Evolutionary conservation across 2,888 invertebrate species (phyloP), one percentile per base, ranked within the genome.

Genomic region (Orthosia gothica): DNA sequence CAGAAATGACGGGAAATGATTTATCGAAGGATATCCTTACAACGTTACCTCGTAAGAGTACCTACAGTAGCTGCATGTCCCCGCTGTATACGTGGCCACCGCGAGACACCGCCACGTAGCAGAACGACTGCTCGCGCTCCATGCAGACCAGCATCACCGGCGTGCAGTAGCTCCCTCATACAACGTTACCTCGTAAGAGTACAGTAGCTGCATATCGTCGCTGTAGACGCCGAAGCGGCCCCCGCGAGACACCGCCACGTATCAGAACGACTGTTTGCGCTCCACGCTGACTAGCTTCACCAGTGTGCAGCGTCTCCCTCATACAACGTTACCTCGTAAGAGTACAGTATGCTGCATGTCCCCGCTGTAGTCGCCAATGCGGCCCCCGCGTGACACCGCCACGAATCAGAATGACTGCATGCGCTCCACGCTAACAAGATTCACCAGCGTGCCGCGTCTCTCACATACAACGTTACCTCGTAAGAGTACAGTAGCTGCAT

Each of bases 71-170:
- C 23, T 93, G 92, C 73, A 97, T 85, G n/a, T 96, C 94, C 0
- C 97, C 97, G 83, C 97, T 97, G 90, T 97, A 97, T 3, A 97
- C 96, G 32, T 97, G 92, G 0, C 97, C 97, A 5, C 97, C 97
- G 73, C 97, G 97, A 0, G 97, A 96, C 23, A 97, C 94, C 0
- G 97, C 94, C 2, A 96, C 97, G 87, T 97, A 97, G 87, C 97
- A 97, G 89, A 97, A 97, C 13, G 97, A 96, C n/a, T 95, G 95
- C 7, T 94, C 94, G 0, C 97, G 94, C 90, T 97, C 97, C 20
- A 97, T 92, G 59, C 94, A 93, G 45, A 97, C 26, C 26, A 26
- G 26, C 26, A 3, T 26, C 26, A 26, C 26, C 26, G 4, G 26
- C 26, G 26, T 26, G 26, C 26, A 3, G 26, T 4, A 4, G 4